Conservation (phyloP, 1,140 invertebrate species). For the Drosophila lowei region DNA sequence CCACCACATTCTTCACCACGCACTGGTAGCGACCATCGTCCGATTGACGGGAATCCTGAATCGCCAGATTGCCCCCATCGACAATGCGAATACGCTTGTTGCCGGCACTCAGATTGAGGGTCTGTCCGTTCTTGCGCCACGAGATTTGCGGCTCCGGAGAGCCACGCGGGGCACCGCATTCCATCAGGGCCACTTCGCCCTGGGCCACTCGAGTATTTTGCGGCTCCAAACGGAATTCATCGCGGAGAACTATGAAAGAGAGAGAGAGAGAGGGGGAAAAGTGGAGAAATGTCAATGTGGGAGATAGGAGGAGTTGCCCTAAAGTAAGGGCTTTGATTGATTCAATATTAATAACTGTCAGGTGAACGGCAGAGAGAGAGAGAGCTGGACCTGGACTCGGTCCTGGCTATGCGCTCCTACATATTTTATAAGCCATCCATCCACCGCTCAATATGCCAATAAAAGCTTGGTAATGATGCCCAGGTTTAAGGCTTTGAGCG, state of each 20-base stretch:
- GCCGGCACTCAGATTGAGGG: slow-evolving; percentile 86
- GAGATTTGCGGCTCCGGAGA: slow-evolving; percentile 91
- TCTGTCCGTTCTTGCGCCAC: slow-evolving; percentile 93
- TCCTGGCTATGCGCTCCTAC: slow-evolving; percentile 31
- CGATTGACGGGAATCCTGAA: slow-evolving; percentile 90
- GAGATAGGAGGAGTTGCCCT: slow-evolving; percentile 5
- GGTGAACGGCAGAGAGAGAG: slow-evolving; percentile 13
- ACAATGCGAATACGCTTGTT: slow-evolving; percentile 88
- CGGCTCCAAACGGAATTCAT: slow-evolving; percentile 92
- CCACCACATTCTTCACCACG: slow-evolving; percentile 92
- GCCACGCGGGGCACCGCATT: slow-evolving; percentile 93
- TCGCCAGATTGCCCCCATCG: slow-evolving; percentile 91
- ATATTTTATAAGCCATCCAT: slow-evolving; percentile 64
- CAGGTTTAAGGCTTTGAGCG: slow-evolving; percentile 53
- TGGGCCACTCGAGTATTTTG: slow-evolving; percentile 89
- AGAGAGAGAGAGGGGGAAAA: not conserved
- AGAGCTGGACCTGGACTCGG: slow-evolving; percentile 16
- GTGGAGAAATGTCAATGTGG: slow-evolving; percentile 10
- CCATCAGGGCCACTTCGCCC: slow-evolving; percentile 92
- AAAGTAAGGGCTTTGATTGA: slow-evolving; percentile 73
- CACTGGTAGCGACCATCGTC: slow-evolving; percentile 94
- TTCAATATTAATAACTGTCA: slow-evolving; percentile 81
- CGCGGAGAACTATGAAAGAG: slow-evolving; percentile 87
- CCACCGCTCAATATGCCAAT: slow-evolving; percentile 62
- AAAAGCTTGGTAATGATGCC: slow-evolving; percentile 75